phyloP scores from a whole-genome alignment of 2,888 invertebrate species.

The Syritta pipiens region DNA sequence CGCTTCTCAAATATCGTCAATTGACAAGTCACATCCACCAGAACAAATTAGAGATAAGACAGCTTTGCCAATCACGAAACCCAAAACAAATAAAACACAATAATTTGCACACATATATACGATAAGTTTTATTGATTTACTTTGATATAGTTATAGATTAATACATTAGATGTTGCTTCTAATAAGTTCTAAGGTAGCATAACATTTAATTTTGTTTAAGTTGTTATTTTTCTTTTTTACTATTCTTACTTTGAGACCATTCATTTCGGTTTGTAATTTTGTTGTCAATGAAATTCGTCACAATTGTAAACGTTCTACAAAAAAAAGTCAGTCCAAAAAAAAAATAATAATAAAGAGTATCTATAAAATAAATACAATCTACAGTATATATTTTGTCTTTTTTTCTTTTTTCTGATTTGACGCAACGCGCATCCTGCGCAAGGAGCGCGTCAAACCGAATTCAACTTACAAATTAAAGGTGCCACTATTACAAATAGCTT shows the following conservation, averaged over 20 bases:
- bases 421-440: neutral
- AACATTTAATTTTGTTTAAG: constrained; percentile 33
- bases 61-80: too few relatives aligned
- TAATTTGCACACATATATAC: constrained; percentile 58
- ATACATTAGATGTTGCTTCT: constrained; percentile 40
- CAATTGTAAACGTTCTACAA: constrained; percentile 24
- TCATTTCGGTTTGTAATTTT: constrained; percentile 19
- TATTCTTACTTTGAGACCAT: constrained; percentile 54
- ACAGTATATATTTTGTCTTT: neutral
- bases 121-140: constrained; percentile 53
- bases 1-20: too few relatives aligned
- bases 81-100: too few relatives aligned
- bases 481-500: constrained; percentile 17
- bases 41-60: too few relatives aligned
- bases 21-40: too few relatives aligned
- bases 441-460: constrained; percentile 37
- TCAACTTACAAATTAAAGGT: constrained; percentile 38
- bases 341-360: constrained; percentile 1
- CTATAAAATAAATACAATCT: too few relatives aligned
- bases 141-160: constrained; percentile 43
- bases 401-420: neutral
- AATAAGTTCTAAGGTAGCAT: constrained; percentile 32
- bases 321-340: constrained; percentile 25
- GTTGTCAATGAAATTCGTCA: constrained; percentile 7
- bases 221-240: neutral